These are phyloP conservation scores for Agapornis roseicollis DNA, from an alignment of 2,113 vertebrate genomes.

Conservation along the genomic window DNA sequence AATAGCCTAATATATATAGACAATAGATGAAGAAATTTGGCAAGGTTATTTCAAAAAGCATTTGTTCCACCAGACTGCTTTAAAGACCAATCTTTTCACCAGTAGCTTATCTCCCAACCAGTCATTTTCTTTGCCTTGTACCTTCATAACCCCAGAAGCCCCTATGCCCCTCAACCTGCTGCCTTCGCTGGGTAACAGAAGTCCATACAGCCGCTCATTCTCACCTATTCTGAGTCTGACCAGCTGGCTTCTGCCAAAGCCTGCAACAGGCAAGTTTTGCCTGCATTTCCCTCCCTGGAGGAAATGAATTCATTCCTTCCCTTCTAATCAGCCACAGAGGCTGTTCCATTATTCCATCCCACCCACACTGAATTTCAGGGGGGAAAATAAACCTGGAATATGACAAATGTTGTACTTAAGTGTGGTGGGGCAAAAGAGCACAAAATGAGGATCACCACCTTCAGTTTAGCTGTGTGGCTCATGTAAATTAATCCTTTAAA, in stretches of 20 bases:
- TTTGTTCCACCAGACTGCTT: background rate
- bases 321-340: background rate
- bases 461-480: background rate
- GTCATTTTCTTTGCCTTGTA: background rate
- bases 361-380: background rate
- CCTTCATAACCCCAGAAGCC: background rate
- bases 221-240: too few relatives aligned
- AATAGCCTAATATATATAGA: background rate
- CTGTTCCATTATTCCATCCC: background rate
- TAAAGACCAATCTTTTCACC: background rate
- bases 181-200: background rate
- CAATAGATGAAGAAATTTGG: background rate
- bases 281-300: background rate
- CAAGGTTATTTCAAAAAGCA: background rate
- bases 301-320: background rate
- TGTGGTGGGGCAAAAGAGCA: background rate
- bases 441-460: background rate
- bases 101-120: background rate
- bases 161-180: rapidly evolving
- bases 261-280: background rate
- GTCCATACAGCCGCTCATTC: background rate
- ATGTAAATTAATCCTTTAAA: constrained; percentile 8
- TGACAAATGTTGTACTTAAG: background rate
- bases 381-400: background rate
- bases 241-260: background rate